phyloP scores from a whole-genome alignment of 2,113 vertebrate species.

The Apodemus speciosus region DNA sequence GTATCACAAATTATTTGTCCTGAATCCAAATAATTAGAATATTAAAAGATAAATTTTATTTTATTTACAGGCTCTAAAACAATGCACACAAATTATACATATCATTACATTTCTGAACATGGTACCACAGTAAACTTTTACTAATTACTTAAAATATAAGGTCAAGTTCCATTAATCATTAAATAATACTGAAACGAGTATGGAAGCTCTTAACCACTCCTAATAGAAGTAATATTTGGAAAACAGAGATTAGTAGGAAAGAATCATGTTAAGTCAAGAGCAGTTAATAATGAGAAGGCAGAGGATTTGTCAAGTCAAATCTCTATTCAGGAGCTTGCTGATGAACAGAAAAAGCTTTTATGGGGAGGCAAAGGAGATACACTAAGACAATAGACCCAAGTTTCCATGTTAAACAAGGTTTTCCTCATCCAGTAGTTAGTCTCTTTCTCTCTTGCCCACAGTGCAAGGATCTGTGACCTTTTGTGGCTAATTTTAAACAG shows the following conservation, averaged over 20 bases:
- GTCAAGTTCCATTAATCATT: not conserved
- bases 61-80: not conserved
- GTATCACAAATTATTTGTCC: conserved; percentile 35
- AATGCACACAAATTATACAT: not conserved
- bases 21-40: conserved; percentile 56
- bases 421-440: not conserved
- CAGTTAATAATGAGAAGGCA: not conserved
- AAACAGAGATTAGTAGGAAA: not conserved
- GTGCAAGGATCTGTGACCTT: not conserved
- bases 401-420: not conserved
- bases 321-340: not conserved
- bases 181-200: not conserved
- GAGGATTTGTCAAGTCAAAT: not conserved
- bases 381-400: not conserved
- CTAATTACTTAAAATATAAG: conserved; percentile 52
- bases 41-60: not conserved
- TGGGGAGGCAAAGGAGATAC: not conserved
- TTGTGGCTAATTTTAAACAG: not conserved
- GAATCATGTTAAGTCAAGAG: not conserved
- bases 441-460: not conserved
- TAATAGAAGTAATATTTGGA: not conserved
- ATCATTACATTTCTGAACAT: conserved; percentile 30
- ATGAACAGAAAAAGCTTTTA: not conserved
- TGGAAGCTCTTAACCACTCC: not conserved
- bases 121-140: not conserved